These are phyloP conservation scores for Platysternon megacephalum DNA, from an alignment of 2,113 vertebrate species.

Conservation along the genomic window DNA sequence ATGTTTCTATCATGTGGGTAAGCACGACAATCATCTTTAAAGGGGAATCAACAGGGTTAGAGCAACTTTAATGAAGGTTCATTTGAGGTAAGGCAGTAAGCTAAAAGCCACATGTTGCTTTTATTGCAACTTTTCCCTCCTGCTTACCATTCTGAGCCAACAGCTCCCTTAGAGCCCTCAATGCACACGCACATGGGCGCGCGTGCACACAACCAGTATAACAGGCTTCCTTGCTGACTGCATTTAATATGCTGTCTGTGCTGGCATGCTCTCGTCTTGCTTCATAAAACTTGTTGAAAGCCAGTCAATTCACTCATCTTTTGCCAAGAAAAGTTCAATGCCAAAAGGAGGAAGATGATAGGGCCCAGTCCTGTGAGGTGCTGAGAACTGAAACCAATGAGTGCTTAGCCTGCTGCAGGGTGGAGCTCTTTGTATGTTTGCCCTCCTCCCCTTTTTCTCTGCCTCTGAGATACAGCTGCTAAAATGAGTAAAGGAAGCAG, in stretches of 20 bases:
- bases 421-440: not conserved
- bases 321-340: constrained; percentile 64
- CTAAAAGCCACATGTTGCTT: constrained; percentile 71
- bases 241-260: constrained; percentile 32
- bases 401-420: not conserved
- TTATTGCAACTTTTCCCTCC: constrained; percentile 51
- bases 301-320: constrained; percentile 72
- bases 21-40: not conserved
- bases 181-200: constrained; percentile 36
- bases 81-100: constrained; percentile 58
- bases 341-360: constrained; percentile 42
- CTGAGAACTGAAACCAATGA: not conserved
- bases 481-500: not conserved
- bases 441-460: not conserved
- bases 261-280: constrained; percentile 65
- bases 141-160: not conserved
- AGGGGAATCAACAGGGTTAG: constrained; percentile 30
- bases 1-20: not conserved
- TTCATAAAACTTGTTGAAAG: constrained; percentile 73
- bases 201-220: constrained; percentile 43
- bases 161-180: constrained; percentile 55
- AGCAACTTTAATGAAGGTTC: constrained; percentile 45
- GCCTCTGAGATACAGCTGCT: rapidly evolving
- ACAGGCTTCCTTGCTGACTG: constrained; percentile 13
- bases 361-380: constrained; percentile 34